Evolutionary conservation across 2,888 invertebrate genomes (phyloP).

Genomic region (Phortica okadai): DNA sequence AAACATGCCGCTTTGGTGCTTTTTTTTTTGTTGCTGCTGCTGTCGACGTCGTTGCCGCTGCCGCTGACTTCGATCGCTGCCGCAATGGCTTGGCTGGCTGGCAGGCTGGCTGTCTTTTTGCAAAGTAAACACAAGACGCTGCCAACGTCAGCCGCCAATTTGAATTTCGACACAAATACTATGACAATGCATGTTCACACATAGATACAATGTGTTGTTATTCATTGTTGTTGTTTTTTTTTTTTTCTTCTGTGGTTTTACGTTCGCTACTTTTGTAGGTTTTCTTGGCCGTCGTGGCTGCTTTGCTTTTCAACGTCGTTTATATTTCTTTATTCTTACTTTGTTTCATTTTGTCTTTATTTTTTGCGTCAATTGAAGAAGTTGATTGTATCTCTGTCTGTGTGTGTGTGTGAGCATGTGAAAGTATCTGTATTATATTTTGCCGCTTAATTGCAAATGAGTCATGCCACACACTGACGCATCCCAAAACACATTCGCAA

Average conservation of each 20-base stretch:
- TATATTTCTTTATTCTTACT: constrained; percentile 63
- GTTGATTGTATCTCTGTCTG: constrained; percentile 16
- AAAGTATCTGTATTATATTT: constrained; percentile 44
- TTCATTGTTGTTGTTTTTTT: neutral
- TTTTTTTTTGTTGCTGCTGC: constrained; percentile 39
- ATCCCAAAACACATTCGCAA: neutral
- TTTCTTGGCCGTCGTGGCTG: constrained; percentile 57
- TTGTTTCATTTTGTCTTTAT: no score
- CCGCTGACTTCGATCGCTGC: neutral
- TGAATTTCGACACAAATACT: constrained; percentile 53
- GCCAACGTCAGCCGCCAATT: constrained; percentile 55
- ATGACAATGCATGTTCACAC: neutral
- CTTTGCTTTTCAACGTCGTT: constrained; percentile 33
- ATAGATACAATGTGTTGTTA: constrained; percentile 13
- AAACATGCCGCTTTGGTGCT: constrained; percentile 55
- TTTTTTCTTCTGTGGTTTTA: constrained; percentile 3
- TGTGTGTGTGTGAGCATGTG: constrained; percentile 14
- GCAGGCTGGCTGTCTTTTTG: neutral
- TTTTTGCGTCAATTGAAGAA: constrained; percentile 65
- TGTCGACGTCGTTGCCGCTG: constrained; percentile 40
- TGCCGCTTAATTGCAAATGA: constrained; percentile 60
- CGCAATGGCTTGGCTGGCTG: no score
- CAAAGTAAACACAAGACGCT: constrained; percentile 28
- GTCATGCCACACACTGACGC: constrained; percentile 46
- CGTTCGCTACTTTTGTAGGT: constrained; percentile 59